phyloP scores from a whole-genome alignment of 2,888 invertebrate species.

The Rhopalosiphum nymphaeae region DNA sequence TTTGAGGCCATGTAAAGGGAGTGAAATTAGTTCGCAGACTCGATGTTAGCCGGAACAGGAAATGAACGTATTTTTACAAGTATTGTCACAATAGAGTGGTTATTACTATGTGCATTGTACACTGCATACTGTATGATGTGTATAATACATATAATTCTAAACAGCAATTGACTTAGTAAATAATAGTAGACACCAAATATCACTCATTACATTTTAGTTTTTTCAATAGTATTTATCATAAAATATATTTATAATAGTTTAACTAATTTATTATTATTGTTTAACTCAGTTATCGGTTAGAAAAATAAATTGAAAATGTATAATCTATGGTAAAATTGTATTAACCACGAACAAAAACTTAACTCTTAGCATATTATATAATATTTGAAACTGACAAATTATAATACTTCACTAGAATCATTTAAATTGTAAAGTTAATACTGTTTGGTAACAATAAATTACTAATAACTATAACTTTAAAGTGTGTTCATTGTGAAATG shows the following conservation, averaged over 20 bases:
- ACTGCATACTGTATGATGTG: neutral
- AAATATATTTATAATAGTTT: neutral
- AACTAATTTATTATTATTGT: slow-evolving; percentile 14
- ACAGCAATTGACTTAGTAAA: neutral
- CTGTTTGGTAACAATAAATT: slow-evolving; percentile 1
- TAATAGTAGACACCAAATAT: neutral
- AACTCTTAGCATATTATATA: neutral
- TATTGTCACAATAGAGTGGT: slow-evolving; percentile 27
- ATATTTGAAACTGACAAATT: slow-evolving; percentile 26
- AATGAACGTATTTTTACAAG: slow-evolving; percentile 45
- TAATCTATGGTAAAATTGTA: neutral
- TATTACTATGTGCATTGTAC: neutral
- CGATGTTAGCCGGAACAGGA: slow-evolving; percentile 30
- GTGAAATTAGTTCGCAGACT: slow-evolving; percentile 25
- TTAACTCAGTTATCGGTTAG: neutral
- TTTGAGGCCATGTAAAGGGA: slow-evolving; percentile 3
- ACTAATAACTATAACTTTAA: neutral
- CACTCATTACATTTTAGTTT: neutral
- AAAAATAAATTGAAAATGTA: neutral
- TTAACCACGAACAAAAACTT: neutral
- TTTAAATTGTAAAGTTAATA: slow-evolving; percentile 18
- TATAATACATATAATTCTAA: neutral
- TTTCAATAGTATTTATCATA: neutral
- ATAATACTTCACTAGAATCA: neutral
- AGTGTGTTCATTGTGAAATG: neutral